Conservation (phyloP, 2,113 vertebrate genomes). For the Larimichthys crocea region DNA sequence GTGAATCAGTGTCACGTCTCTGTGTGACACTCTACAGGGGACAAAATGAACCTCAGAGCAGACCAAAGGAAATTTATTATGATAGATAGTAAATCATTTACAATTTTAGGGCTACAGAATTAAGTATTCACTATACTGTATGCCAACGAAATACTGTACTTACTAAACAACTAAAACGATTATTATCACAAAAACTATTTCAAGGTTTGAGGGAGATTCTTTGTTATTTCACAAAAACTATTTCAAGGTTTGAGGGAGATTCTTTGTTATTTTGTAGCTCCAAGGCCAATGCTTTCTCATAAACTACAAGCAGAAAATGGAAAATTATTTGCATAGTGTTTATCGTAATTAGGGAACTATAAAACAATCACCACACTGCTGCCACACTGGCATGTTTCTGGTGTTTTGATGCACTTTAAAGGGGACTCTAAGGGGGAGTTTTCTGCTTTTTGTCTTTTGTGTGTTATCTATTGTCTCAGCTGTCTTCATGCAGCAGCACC, state of each 20-base stretch:
- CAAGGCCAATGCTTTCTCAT: constrained; percentile 29
- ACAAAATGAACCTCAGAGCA: constrained; percentile 19
- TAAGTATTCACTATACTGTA: not conserved
- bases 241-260: not conserved
- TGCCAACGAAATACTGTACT: not conserved
- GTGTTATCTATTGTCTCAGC: not conserved
- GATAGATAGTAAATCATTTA: constrained; percentile 20
- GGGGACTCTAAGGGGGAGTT: not conserved
- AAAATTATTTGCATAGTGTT: constrained; percentile 27
- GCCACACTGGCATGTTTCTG: not conserved
- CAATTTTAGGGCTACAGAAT: not conserved
- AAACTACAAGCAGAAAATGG: constrained; percentile 7
- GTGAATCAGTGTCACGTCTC: constrained; percentile 61
- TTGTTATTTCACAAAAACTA: constrained; percentile 1
- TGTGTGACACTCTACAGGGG: constrained; percentile 40
- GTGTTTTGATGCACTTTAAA: not conserved
- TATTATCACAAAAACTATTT: not conserved
- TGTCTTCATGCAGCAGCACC: constrained; percentile 34
- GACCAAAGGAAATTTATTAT: constrained; percentile 5
- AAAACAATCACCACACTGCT: constrained; percentile 15
- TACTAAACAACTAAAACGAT: not conserved
- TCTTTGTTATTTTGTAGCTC: constrained; percentile 17
- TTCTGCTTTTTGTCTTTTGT: not conserved
- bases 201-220: not conserved
- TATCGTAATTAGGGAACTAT: constrained; percentile 9